Evolutionary conservation across 1,140 invertebrate genomes (phyloP).

Genomic region (Microplitis demolitor): DNA sequence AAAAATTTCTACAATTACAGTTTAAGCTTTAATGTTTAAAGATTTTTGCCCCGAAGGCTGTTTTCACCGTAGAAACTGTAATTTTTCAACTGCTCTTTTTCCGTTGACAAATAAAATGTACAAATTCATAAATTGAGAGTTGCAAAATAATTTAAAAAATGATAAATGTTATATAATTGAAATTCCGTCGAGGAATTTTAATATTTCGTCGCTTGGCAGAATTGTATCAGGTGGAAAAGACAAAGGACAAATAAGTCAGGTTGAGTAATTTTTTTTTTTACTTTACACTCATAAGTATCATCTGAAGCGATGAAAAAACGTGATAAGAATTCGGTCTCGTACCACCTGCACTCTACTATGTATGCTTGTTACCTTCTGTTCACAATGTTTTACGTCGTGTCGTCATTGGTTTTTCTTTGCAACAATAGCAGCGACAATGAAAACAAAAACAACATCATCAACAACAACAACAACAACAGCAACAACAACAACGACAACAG

Average conservation of each 20-base stretch:
- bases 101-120: too few species aligned
- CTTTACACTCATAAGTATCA: not conserved
- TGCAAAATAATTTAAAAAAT: not conserved
- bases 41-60: too few species aligned
- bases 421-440: not conserved
- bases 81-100: too few species aligned
- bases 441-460: not conserved
- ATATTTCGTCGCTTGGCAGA: not conserved
- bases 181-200: not conserved
- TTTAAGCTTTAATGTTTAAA: too few species aligned
- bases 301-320: conserved; percentile 18
- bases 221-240: not conserved
- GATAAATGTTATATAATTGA: not conserved
- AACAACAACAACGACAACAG: not conserved
- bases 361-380: not conserved
- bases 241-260: not conserved
- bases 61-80: too few species aligned
- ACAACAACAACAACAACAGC: not conserved
- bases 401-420: conserved; percentile 4
- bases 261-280: not conserved
- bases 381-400: not conserved
- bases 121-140: not conserved
- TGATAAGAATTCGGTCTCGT: conserved; percentile 4
- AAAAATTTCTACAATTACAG: too few species aligned
- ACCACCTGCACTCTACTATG: not conserved